Conservation (phyloP, 1,140 invertebrate genomes). For the Steinernema feltiae region DNA sequence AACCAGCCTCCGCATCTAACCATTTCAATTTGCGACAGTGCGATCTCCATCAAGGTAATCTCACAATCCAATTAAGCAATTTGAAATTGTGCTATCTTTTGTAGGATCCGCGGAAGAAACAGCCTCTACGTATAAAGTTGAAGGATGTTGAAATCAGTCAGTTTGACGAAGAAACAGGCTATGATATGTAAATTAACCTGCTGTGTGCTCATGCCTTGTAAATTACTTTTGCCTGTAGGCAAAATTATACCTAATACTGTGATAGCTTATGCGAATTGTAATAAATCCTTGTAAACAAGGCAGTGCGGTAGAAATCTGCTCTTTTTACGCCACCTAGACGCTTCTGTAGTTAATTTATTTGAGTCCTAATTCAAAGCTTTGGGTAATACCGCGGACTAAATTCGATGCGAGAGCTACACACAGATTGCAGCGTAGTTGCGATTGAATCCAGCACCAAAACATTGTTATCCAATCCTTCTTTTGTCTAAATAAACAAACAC, state of each 20-base stretch:
- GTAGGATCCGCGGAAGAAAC: constrained; percentile 33
- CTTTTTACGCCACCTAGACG: background rate
- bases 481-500: background rate
- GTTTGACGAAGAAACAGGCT: constrained; percentile 26
- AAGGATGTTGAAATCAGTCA: constrained; percentile 31
- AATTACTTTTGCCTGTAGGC: too few relatives aligned
- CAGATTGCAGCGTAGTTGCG: background rate
- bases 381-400: background rate
- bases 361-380: background rate
- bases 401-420: background rate
- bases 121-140: constrained; percentile 30
- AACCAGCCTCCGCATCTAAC: constrained; percentile 30
- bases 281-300: too few relatives aligned
- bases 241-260: too few relatives aligned
- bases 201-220: too few relatives aligned
- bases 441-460: background rate
- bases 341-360: background rate
- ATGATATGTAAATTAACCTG: too few relatives aligned
- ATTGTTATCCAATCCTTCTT: background rate
- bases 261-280: too few relatives aligned
- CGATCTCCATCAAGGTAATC: constrained; percentile 28
- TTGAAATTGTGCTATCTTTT: background rate
- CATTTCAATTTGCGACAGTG: constrained; percentile 25
- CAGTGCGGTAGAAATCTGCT: background rate
- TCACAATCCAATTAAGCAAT: background rate